These are phyloP conservation scores for Nipponia nippon DNA, from an alignment of 2,113 vertebrate species.

Conservation along the genomic window DNA sequence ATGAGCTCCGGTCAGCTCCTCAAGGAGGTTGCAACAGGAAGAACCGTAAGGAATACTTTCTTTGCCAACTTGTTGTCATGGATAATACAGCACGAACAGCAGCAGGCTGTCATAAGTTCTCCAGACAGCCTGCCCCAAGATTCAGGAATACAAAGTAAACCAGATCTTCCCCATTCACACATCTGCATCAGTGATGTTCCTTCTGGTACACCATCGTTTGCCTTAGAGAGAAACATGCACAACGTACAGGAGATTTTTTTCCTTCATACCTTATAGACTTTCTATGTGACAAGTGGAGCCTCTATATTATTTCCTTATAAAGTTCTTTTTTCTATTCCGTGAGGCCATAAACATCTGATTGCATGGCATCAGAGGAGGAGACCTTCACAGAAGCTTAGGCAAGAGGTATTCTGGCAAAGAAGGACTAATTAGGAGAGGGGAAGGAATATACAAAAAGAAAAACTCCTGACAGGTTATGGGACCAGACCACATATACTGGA, in stretches of 20 bases:
- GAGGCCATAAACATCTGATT: neutral
- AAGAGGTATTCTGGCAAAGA: neutral
- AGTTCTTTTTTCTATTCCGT: neutral
- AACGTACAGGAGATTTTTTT: fast-evolving
- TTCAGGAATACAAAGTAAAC: neutral
- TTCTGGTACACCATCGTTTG: neutral
- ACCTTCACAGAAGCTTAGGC: neutral
- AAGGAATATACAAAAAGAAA: neutral
- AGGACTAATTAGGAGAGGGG: too few species aligned
- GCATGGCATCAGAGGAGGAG: neutral
- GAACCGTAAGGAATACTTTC: neutral
- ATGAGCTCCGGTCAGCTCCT: neutral
- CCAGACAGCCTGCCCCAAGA: neutral
- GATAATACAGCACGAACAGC: neutral
- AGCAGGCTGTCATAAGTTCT: neutral
- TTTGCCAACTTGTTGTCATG: constrained; percentile 20
- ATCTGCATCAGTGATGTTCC: neutral
- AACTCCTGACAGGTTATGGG: neutral
- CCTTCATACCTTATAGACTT: neutral
- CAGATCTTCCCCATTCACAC: neutral
- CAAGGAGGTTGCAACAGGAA: neutral
- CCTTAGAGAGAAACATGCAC: neutral
- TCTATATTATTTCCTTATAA: neutral
- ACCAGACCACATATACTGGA: neutral
- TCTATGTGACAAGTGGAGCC: neutral